Base-by-base conservation (phyloP, 2,797 vertebrate genomes). In the Malurus splendens region DNA sequence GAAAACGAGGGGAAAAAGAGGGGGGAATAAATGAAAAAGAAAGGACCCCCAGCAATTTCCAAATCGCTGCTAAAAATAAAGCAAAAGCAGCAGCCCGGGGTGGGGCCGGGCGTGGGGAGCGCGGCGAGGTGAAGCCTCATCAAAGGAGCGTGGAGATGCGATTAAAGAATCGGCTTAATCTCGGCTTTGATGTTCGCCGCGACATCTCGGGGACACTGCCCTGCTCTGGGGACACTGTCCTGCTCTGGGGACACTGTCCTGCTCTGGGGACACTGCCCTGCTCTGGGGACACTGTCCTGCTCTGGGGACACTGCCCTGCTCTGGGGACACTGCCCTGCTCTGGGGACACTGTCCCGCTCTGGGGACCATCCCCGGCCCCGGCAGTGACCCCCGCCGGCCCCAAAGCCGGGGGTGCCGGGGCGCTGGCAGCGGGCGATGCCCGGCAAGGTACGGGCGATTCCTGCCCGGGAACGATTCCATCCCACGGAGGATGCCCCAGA, bases 161-260 rank as follows among this genome's bases (percentile, higher is more conserved):
- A 98, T 97, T 97, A 97, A 97, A 98, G 97, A 95, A 97, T 96
- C 91, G 96, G 73, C 94, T 98, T 96, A 96, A 97, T 96, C 96
- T 81, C 81, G 92, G 96, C 98, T 98, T 98, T 98, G 98, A 98
- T 98, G 98, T 97, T 85, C 79, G 93, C 97, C 98, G 90, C 80
- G 96, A 96, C 96, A 93, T 94, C 89, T 95, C 97, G 42, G 42
- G 42, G 44, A 45, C 22, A 23, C 20, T 32, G 20, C 36, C 51
- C 67, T 7, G 4, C 39, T 4, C 75, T 1, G 6, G 44, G n/a
- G 25, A 33, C 11, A 8, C 10, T 32, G 32, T 32, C 52, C 70
- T 4, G 10, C 11, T 1, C 71, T 3, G 12, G 38, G 32, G 25
- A 33, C 12, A 9, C 11, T 4, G 18, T 39, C 55, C 70, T 3